These are phyloP conservation scores for Drosophila arawakana DNA, from an alignment of 1,140 invertebrate genomes.

Conservation along the genomic window DNA sequence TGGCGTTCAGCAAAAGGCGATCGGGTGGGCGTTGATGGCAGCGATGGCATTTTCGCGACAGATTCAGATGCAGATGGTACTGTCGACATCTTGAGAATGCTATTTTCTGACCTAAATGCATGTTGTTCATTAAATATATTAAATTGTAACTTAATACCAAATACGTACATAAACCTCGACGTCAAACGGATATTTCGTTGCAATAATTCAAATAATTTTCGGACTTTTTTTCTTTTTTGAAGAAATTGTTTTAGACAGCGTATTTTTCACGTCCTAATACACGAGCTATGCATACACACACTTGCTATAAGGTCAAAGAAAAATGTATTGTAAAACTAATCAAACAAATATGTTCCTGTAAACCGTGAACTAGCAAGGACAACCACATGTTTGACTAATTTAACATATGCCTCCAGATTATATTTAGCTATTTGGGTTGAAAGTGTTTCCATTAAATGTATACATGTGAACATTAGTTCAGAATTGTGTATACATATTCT, in stretches of 20 bases:
- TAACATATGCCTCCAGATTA: constrained; percentile 9
- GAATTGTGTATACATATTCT: constrained; percentile 50
- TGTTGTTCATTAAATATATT: not conserved
- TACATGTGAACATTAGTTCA: constrained; percentile 1
- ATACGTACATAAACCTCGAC: not conserved
- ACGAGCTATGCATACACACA: too few relatives aligned
- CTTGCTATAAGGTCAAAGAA: too few relatives aligned
- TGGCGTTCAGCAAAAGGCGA: not conserved
- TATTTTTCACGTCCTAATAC: too few relatives aligned
- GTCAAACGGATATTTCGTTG: not conserved
- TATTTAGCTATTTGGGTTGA: too few relatives aligned
- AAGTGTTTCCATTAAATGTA: not conserved
- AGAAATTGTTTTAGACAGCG: too few relatives aligned
- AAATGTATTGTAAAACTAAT: too few relatives aligned
- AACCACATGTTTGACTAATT: too few relatives aligned
- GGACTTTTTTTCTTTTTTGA: too few relatives aligned
- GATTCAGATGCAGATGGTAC: constrained; percentile 2
- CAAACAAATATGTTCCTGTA: too few relatives aligned
- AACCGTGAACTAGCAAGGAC: too few relatives aligned
- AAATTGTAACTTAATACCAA: not conserved
- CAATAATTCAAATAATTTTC: too few relatives aligned
- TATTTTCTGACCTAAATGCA: constrained; percentile 15
- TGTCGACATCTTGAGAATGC: constrained; percentile 6
- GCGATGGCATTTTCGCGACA: not conserved
- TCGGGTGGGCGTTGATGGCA: not conserved